These are phyloP conservation scores for Synchiropus splendidus DNA, from an alignment of 2,113 vertebrate genomes.

Conservation along the genomic window DNA sequence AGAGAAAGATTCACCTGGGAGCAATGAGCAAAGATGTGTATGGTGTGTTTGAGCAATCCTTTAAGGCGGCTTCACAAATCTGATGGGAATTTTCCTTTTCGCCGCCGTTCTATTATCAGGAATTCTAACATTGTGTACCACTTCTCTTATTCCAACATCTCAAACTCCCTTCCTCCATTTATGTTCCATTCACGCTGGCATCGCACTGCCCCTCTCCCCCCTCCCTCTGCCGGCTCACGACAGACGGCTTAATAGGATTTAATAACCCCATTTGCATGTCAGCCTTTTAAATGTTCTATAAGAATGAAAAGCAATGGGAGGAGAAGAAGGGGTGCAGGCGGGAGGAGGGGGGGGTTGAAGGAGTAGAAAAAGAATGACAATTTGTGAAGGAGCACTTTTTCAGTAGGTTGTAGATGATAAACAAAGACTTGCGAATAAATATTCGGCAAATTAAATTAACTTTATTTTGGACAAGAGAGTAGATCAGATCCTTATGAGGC, in stretches of 20 bases:
- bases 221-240: conserved; percentile 44
- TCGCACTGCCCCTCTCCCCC: conserved; percentile 1
- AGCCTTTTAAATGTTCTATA: conserved; percentile 58
- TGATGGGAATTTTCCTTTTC: too few species aligned
- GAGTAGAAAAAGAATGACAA: neutral
- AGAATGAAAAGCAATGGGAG: conserved; percentile 48
- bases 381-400: neutral
- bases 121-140: neutral
- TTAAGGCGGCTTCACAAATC: too few species aligned
- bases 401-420: neutral
- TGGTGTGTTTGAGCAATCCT: too few species aligned
- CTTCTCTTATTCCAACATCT: neutral
- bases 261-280: conserved; percentile 67
- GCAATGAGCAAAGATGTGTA: too few species aligned
- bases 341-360: conserved; percentile 12
- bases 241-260: conserved; percentile 64
- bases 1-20: too few species aligned
- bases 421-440: neutral
- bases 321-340: conserved; percentile 1
- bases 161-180: neutral
- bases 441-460: neutral
- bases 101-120: too few species aligned
- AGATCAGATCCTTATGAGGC: too few species aligned
- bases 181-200: conserved; percentile 7
- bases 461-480: too few species aligned